phyloP scores from a whole-genome alignment of 2,888 invertebrate genomes.

The Temnothorax unifasciatus region DNA sequence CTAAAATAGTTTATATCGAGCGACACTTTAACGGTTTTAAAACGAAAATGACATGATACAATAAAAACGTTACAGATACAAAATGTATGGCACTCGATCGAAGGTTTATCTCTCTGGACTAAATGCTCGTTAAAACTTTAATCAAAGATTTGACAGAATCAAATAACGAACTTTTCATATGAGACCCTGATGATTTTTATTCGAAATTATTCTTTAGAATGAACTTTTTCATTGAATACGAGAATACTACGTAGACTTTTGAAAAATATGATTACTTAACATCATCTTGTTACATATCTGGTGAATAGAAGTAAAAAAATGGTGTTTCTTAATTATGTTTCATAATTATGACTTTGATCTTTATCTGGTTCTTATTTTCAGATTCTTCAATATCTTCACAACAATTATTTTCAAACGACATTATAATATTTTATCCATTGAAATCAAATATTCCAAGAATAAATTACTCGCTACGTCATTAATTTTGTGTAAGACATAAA shows the following conservation, averaged over 20 bases:
- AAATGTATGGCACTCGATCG: not conserved
- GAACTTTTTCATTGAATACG: not conserved
- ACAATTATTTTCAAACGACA: not conserved
- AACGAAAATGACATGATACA: not conserved
- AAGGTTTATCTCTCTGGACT: not conserved
- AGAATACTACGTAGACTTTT: not conserved
- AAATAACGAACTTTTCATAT: not conserved
- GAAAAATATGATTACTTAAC: not conserved
- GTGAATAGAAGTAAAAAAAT: not conserved
- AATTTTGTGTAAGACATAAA: conserved; percentile 7
- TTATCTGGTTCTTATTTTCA: conserved; percentile 6
- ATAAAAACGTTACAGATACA: not conserved
- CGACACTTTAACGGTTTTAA: not conserved
- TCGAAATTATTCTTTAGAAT: not conserved
- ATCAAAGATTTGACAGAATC: not conserved
- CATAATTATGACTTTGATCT: not conserved
- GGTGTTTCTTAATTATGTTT: not conserved
- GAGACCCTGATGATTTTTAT: not conserved
- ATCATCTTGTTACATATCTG: not conserved
- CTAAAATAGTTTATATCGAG: not conserved
- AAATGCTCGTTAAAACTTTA: not conserved
- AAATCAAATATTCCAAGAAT: not conserved
- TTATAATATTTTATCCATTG: not conserved
- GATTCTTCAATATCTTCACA: not conserved
- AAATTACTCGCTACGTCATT: not conserved